These are phyloP conservation scores for Halictus rubicundus DNA, from an alignment of 1,140 invertebrate genomes.

Conservation along the genomic window DNA sequence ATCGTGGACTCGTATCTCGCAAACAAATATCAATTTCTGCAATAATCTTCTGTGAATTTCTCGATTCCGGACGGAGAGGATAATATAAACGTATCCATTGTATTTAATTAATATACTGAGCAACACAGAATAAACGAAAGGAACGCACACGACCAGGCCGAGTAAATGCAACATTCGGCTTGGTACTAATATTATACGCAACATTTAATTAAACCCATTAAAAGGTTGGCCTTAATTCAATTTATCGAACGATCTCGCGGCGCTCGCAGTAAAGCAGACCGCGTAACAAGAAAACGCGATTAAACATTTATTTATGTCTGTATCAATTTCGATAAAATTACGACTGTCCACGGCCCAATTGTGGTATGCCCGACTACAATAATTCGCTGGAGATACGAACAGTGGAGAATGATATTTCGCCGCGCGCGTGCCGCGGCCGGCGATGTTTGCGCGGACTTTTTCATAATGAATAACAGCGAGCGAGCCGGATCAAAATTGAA, in stretches of 20 bases:
- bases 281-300: not conserved
- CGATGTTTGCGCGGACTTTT: too few relatives aligned
- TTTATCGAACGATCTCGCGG: not conserved
- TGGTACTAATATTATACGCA: not conserved
- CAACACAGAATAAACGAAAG: not conserved
- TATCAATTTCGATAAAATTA: constrained; percentile 31
- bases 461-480: too few relatives aligned
- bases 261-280: not conserved
- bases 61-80: not conserved
- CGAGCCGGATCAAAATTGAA: too few relatives aligned
- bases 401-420: too few relatives aligned
- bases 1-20: too few relatives aligned
- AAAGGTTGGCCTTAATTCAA: not conserved
- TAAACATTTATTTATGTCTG: constrained; percentile 8
- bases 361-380: not conserved
- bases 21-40: too few relatives aligned
- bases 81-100: not conserved
- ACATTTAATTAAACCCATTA: not conserved
- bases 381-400: not conserved
- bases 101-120: not conserved
- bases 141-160: not conserved
- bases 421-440: too few relatives aligned
- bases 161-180: not conserved
- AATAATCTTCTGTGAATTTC: not conserved
- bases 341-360: not conserved